Percentiles rank a stretch among this genome's conserved stretches.
phyloP scores from a whole-genome alignment of 2,888 invertebrate genomes.

The Cephus spinipes region DNA sequence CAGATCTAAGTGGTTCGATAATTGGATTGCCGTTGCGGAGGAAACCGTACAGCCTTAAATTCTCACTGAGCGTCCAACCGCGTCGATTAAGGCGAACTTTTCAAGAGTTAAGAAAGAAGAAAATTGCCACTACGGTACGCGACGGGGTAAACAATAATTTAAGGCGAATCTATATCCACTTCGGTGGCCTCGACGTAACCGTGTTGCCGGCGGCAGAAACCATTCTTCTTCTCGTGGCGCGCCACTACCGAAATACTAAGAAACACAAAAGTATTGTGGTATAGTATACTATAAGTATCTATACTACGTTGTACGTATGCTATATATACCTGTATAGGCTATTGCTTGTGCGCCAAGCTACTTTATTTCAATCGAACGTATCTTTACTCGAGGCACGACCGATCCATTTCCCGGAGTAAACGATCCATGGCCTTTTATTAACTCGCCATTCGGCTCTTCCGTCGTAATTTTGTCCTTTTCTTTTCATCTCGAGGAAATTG shows the following conservation, averaged over 20 bases:
- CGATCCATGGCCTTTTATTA: conserved; percentile 3
- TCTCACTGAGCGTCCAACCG: background rate
- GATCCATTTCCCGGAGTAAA: background rate
- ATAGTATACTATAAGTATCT: background rate
- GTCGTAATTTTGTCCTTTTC: background rate
- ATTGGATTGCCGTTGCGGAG: background rate
- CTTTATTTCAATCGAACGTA: conserved; percentile 9
- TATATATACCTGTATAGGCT: background rate
- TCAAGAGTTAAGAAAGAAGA: background rate
- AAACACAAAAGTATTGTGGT: background rate
- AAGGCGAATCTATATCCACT: conserved; percentile 7
- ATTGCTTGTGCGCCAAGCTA: background rate
- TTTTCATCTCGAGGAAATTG: background rate
- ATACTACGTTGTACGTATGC: background rate
- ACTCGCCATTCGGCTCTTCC: background rate
- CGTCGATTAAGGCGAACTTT: background rate
- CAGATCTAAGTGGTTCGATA: background rate
- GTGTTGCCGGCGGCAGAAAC: conserved; percentile 2
- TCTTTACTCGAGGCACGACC: conserved; percentile 3
- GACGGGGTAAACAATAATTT: conserved; percentile 4
- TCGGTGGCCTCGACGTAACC: background rate
- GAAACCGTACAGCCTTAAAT: background rate
- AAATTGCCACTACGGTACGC: background rate
- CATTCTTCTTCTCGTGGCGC: background rate
- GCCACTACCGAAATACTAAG: conserved; percentile 2